phyloP scores from a whole-genome alignment of 2,113 vertebrate genomes.

The Lanius collurio region DNA sequence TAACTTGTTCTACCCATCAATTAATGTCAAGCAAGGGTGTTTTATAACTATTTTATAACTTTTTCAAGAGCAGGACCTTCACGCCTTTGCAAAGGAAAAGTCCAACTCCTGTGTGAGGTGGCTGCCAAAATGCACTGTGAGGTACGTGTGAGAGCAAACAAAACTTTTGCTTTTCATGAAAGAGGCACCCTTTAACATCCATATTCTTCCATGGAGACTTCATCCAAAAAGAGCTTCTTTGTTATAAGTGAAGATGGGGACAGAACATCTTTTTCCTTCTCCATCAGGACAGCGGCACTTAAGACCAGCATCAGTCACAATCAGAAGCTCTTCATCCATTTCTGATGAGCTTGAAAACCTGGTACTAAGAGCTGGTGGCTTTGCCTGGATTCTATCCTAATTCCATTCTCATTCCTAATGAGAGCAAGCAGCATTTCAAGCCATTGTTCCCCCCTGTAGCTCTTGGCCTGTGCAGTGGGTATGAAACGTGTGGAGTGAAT shows the following conservation, averaged over 20 bases:
- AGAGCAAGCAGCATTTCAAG: neutral
- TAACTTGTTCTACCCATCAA: constrained; percentile 62
- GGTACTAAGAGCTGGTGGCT: neutral
- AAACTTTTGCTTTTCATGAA: neutral
- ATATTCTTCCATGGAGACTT: neutral
- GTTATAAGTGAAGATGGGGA: neutral
- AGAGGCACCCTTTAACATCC: neutral
- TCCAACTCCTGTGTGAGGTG: neutral
- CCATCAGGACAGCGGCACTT: neutral
- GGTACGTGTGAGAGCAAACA: neutral
- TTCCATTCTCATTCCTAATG: neutral
- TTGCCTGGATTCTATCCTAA: neutral
- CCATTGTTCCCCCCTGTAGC: constrained; percentile 31
- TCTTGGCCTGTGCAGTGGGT: constrained; percentile 14
- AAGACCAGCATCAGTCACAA: accelerated
- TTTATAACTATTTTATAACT: constrained; percentile 29
- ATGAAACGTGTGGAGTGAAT: neutral
- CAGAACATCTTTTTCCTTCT: neutral
- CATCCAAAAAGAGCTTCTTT: neutral
- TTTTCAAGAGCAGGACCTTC: neutral
- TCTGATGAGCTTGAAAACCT: neutral
- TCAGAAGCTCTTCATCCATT: neutral
- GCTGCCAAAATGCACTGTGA: neutral
- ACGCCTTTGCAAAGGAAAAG: neutral
- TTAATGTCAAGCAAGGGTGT: constrained; percentile 50